A percentile compares a stretch with the other conserved stretches of the same genome.
Evolutionary conservation across 2,888 invertebrate species (phyloP).

Genomic region (Drosophila ochracea): DNA sequence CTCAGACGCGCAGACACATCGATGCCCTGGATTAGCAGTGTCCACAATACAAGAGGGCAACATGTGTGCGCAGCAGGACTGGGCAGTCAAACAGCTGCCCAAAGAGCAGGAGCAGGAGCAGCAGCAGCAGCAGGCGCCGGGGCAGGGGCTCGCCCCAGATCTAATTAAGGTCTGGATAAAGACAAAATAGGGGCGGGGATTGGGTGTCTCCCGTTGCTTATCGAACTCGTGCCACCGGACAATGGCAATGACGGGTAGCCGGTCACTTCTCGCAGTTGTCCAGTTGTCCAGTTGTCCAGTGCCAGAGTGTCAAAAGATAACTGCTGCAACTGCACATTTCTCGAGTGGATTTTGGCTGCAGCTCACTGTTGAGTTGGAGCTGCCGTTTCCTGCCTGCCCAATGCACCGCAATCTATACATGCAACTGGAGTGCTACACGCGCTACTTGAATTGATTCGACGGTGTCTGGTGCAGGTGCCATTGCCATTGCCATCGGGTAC

Average conservation of each 20-base stretch:
- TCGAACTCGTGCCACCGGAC: conserved; percentile 66
- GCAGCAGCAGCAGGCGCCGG: not conserved
- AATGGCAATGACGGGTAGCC: conserved; percentile 73
- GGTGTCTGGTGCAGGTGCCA: conserved; percentile 30
- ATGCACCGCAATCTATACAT: not conserved
- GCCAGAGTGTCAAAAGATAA: conserved; percentile 56
- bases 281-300: conserved; percentile 23
- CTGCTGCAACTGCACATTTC: conserved; percentile 31
- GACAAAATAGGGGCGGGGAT: conserved; percentile 29
- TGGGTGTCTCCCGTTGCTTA: conserved; percentile 16
- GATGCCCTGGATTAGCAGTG: conserved; percentile 71
- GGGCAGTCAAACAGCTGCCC: conserved; percentile 57
- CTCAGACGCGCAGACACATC: conserved; percentile 56
- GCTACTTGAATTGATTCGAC: conserved; percentile 69
- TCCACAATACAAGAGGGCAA: conserved; percentile 57
- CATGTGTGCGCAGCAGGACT: conserved; percentile 75
- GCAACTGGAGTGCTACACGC: conserved; percentile 41
- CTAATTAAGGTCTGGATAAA: conserved; percentile 63
- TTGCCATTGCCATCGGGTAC: conserved; percentile 32
- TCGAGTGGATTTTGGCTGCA: conserved; percentile 52
- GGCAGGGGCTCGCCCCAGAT: conserved; percentile 12
- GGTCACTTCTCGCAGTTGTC: not conserved
- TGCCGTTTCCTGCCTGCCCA: conserved; percentile 61
- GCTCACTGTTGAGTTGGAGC: conserved; percentile 58
- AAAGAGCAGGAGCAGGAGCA: conserved; percentile 9